These are phyloP conservation scores for Schrankia costaestrigalis DNA, from an alignment of 2,888 invertebrate genomes.

Conservation along the genomic window DNA sequence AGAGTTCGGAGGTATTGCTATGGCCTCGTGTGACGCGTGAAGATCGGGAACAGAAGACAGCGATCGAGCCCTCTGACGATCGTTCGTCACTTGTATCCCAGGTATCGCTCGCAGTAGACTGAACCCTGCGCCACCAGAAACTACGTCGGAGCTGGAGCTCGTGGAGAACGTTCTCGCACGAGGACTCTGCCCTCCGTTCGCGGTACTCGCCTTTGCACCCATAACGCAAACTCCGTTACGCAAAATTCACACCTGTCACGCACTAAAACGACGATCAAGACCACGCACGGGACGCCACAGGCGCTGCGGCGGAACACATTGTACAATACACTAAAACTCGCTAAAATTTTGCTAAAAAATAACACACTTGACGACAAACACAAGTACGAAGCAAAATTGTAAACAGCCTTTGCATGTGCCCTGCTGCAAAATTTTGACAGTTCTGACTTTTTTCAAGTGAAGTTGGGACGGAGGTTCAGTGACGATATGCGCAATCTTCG, in stretches of 20 bases:
- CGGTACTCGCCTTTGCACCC: conserved; percentile 93
- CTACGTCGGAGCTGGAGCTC: conserved; percentile 85
- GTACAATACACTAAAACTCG: conserved; percentile 51
- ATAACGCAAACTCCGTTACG: conserved; percentile 82
- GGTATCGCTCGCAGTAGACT: conserved; percentile 86
- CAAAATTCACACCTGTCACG: conserved; percentile 69
- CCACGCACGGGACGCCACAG: conserved; percentile 64
- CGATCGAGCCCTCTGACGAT: conserved; percentile 90
- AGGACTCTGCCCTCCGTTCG: conserved; percentile 87
- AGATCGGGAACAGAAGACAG: conserved; percentile 91
- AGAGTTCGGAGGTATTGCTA: conserved; percentile 83
- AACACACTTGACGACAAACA: conserved; percentile 58
- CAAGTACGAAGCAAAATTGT: conserved; percentile 66
- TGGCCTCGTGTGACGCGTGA: conserved; percentile 80
- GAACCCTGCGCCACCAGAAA: conserved; percentile 82
- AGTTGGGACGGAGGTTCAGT: conserved; percentile 33
- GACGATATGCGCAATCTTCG: conserved; percentile 36
- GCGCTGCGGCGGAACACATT: conserved; percentile 75
- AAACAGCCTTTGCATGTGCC: conserved; percentile 76
- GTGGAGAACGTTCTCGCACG: conserved; percentile 88
- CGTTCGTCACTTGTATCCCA: conserved; percentile 86
- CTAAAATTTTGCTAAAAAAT: conserved; percentile 43
- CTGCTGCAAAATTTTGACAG: conserved; percentile 79
- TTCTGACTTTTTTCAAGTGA: conserved; percentile 42
- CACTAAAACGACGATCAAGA: conserved; percentile 63